Evolutionary conservation across 1,140 invertebrate genomes (phyloP).

Genomic region (Drosophila malerkotliana): DNA sequence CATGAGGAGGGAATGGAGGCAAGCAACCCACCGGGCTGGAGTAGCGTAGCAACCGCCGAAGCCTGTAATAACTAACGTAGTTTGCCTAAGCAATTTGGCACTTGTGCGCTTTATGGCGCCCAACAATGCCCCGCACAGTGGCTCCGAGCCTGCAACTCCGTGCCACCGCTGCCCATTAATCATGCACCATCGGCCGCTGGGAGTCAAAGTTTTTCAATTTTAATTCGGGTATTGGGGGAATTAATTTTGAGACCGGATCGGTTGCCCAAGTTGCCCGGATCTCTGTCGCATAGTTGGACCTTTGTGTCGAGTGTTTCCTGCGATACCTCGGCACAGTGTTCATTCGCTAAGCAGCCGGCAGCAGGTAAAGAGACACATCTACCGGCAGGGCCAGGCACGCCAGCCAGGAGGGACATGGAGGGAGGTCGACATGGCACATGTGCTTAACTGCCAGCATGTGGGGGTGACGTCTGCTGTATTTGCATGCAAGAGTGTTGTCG

Average conservation of each 20-base stretch:
- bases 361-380: constrained; percentile 1
- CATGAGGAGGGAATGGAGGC: too few relatives aligned
- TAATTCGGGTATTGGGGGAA: too few relatives aligned
- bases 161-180: constrained; percentile 7
- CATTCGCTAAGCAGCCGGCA: constrained; percentile 6
- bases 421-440: constrained; percentile 56
- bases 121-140: constrained; percentile 30
- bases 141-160: neutral
- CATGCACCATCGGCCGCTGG: neutral
- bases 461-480: constrained; percentile 58
- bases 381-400: too few relatives aligned
- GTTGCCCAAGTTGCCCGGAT: too few relatives aligned
- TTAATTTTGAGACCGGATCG: too few relatives aligned
- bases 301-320: neutral
- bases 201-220: too few relatives aligned
- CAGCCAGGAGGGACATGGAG: neutral
- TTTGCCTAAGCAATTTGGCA: constrained; percentile 76
- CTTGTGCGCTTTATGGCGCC: constrained; percentile 65
- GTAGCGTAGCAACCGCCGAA: constrained; percentile 46
- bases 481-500: constrained; percentile 65
- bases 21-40: neutral
- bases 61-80: constrained; percentile 71
- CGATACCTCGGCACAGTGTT: constrained; percentile 7
- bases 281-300: too few relatives aligned
- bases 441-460: constrained; percentile 58